These are phyloP conservation scores for Gymnogyps californianus DNA, from an alignment of 2,113 vertebrate species.

Conservation along the genomic window DNA sequence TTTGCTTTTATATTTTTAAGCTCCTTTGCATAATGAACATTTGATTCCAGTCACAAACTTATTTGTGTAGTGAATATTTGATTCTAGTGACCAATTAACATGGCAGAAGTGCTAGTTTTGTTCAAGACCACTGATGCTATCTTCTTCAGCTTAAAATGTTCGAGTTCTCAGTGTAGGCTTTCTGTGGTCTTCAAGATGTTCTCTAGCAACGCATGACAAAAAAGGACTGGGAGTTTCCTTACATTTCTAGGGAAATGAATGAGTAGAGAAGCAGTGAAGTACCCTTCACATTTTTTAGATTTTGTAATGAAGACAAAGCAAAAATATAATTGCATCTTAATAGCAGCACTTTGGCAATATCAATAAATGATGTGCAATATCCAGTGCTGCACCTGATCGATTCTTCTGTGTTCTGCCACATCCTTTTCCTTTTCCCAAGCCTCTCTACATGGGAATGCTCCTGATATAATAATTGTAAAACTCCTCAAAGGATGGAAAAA, in stretches of 20 bases:
- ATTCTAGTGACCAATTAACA: not conserved
- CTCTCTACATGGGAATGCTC: not conserved
- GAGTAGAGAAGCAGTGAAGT: not conserved
- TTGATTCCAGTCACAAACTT: not conserved
- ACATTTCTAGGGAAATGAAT: not conserved
- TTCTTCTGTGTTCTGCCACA: not conserved
- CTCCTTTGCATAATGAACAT: not conserved
- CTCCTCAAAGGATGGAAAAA: not conserved
- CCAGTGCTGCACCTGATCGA: rapidly evolving
- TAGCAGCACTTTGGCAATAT: not conserved
- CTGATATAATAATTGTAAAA: not conserved
- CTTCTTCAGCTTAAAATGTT: not conserved
- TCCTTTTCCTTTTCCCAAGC: not conserved
- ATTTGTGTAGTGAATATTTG: not conserved
- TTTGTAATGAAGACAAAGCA: not conserved
- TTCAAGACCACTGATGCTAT: not conserved
- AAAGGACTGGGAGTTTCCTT: not conserved
- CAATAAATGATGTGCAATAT: not conserved
- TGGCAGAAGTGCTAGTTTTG: not conserved
- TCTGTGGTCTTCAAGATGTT: not conserved
- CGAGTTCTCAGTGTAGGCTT: not conserved
- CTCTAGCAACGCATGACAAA: not conserved
- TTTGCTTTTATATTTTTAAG: not conserved
- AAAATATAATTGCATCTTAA: not conserved
- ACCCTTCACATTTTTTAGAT: not conserved